Base-by-base conservation (phyloP, 2,113 vertebrate species). In the Oncorhynchus masou region DNA sequence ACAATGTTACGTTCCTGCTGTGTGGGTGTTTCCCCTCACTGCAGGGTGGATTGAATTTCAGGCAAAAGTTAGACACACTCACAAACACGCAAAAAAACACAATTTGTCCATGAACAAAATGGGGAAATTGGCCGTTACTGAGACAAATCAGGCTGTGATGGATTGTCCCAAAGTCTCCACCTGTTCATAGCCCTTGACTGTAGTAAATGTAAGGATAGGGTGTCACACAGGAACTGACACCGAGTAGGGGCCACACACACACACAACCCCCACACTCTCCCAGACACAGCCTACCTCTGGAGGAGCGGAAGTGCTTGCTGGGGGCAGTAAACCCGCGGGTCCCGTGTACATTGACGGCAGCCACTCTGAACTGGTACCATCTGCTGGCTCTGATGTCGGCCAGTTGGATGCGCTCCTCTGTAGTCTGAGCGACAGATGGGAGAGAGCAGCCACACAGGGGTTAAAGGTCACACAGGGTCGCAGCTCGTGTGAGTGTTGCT, bases 331-430 rank as follows among this genome's bases (percentile, higher is more conserved):
- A 99, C 74, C 97, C 97, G 1, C 97, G 94, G 0, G 97, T 99
- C 65, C 97, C 97, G 0, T 99, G 97, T 34, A 96, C 94, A 0
- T 99, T 99, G 71, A 99, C 94, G 0, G 97, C 97, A 0, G 97
- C 97, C 84, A 99, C 95, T 0, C 97, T 94, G 93, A 99, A 99
- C 94, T 99, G 97, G 93, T 99, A 99, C 97, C 97, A 99, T 76
- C 97, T 86, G 92, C 94, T 95, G 1, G 96, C 94, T 51, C 97
- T 93, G 80, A 94, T 91, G 89, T 97, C 96, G 0, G 68, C 88
- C 92, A 99, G 91, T 79, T 92, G 93, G 24, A 96, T 76, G 0
- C 93, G 93, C 86, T 98, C 96, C 0, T 97, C 97, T 1, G 96
- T 95, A 27, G 94, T 96, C 97, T 99, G 93, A 68, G 85, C 85